Conservation (phyloP, 2,888 invertebrate species). For the Stegana nigrithorax region DNA sequence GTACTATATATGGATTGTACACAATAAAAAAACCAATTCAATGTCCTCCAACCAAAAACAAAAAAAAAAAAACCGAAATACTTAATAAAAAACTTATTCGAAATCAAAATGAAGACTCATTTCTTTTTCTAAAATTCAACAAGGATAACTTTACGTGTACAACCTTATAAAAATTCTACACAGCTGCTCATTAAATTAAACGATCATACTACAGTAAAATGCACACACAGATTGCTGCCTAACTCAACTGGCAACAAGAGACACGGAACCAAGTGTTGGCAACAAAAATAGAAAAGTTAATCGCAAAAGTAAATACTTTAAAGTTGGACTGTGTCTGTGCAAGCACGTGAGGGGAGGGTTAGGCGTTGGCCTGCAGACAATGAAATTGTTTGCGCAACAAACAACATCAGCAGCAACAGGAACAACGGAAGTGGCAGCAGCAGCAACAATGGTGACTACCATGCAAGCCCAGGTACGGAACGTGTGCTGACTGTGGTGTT, state of each 20-base stretch:
- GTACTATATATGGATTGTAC: no score
- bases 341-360: background rate
- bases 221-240: background rate
- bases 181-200: slow-evolving; percentile 64
- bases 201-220: slow-evolving; percentile 44
- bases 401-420: slow-evolving; percentile 34
- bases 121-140: background rate
- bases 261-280: background rate
- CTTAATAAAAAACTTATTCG: slow-evolving; percentile 6
- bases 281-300: slow-evolving; percentile 12
- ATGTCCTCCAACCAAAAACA: slow-evolving; percentile 48
- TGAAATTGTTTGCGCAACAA: slow-evolving; percentile 2
- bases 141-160: background rate
- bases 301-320: slow-evolving; percentile 2
- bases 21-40: slow-evolving; percentile 45
- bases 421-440: slow-evolving; percentile 19
- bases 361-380: background rate
- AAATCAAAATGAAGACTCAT: background rate
- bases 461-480: no score
- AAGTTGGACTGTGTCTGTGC: background rate
- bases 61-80: slow-evolving; percentile 37
- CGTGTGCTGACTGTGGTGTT: no score
- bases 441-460: slow-evolving; percentile 12
- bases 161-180: slow-evolving; percentile 54
- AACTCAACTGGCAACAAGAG: background rate